Conservation (phyloP, 1,140 invertebrate species). For the Scaptomyza graminum region DNA sequence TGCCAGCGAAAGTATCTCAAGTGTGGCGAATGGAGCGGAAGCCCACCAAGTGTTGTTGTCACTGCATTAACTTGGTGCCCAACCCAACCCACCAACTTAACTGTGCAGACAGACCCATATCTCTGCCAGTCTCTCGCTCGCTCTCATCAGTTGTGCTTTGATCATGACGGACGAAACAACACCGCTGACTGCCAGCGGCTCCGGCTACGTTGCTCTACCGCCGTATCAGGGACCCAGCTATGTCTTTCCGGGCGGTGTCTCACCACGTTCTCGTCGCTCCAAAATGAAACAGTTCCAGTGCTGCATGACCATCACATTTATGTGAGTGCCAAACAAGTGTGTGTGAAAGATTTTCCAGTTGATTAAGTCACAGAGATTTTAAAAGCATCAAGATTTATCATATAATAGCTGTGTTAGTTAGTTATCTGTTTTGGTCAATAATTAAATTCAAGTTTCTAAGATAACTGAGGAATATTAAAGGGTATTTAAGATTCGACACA, state of each 20-base stretch:
- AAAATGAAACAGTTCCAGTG: slow-evolving; percentile 88
- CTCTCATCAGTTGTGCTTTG: slow-evolving; percentile 54
- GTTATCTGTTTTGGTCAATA: no score
- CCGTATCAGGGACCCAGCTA: slow-evolving; percentile 85
- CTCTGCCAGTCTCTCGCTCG: not conserved
- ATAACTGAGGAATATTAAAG: no score
- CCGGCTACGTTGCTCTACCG: slow-evolving; percentile 61
- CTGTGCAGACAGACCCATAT: no score
- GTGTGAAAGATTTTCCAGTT: not conserved
- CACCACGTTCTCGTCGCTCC: slow-evolving; percentile 85
- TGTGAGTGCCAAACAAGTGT: slow-evolving; percentile 85
- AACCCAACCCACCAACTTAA: not conserved
- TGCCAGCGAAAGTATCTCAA: slow-evolving; percentile 71
- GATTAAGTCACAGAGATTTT: not conserved
- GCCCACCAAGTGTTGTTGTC: slow-evolving; percentile 58
- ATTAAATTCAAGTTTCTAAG: no score
- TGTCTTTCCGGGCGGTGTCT: slow-evolving; percentile 86
- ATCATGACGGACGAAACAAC: slow-evolving; percentile 82
- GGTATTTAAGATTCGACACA: no score
- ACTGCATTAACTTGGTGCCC: slow-evolving; percentile 48
- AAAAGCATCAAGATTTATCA: no score
- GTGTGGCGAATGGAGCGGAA: slow-evolving; percentile 68
- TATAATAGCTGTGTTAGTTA: no score
- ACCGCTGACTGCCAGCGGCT: slow-evolving; percentile 61
- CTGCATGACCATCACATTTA: slow-evolving; percentile 86